Evolutionary conservation across 2,113 vertebrate species (phyloP).

Genomic region (Rostratula benghalensis): DNA sequence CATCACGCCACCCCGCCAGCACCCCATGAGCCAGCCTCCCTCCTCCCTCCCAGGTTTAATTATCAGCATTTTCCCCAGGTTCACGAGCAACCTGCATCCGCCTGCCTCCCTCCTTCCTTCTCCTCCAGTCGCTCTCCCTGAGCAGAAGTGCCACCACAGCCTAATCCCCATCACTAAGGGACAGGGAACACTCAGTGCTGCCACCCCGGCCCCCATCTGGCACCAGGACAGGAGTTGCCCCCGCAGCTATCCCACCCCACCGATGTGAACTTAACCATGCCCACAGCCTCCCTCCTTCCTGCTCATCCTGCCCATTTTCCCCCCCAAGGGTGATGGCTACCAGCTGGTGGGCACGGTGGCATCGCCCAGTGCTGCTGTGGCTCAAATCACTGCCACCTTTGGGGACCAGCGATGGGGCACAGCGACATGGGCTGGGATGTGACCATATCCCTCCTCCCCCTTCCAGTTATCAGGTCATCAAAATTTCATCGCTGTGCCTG

Average conservation of each 20-base stretch:
- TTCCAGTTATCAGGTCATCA: constrained; percentile 43
- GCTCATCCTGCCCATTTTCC: background rate
- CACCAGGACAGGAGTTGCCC: background rate
- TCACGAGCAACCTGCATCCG: background rate
- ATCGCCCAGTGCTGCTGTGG: background rate
- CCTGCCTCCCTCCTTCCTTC: background rate
- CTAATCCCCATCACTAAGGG: background rate
- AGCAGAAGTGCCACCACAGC: background rate
- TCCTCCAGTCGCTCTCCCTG: background rate
- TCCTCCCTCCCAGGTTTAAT: background rate
- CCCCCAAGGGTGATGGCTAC: background rate
- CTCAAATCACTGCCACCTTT: background rate
- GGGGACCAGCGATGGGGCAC: background rate
- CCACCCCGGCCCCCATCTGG: background rate
- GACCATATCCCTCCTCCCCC: background rate
- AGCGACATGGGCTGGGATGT: accelerated
- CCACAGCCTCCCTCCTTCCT: background rate
- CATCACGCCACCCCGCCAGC: accelerated
- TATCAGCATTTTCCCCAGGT: background rate
- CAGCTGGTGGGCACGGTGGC: accelerated
- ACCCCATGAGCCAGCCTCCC: background rate
- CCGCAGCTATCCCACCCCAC: background rate
- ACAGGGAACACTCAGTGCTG: background rate
- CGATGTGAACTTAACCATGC: accelerated
- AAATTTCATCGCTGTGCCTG: constrained; percentile 55